Conservation (phyloP, 2,113 vertebrate species). For the Anhinga rufa region DNA sequence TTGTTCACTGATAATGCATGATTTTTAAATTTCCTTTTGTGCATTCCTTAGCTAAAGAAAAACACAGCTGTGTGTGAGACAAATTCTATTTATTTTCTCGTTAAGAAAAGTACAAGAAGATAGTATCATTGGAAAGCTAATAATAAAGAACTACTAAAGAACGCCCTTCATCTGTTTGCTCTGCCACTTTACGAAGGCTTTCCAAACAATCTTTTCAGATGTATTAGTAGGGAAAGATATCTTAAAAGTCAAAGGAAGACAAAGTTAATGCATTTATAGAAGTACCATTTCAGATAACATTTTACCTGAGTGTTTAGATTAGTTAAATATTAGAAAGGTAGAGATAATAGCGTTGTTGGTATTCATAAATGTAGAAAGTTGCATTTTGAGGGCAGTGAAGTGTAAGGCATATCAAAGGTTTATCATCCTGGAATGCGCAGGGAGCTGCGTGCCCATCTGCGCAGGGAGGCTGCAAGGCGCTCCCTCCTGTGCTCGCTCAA, state of each 20-base stretch:
- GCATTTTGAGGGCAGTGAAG: conserved; percentile 71
- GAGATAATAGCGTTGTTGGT: conserved; percentile 79
- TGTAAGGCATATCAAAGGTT: conserved; percentile 72
- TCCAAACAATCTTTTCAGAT: conserved; percentile 80
- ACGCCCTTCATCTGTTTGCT: conserved; percentile 77
- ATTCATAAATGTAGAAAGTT: conserved; percentile 72
- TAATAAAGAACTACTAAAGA: conserved; percentile 75
- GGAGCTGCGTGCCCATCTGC: conserved; percentile 21
- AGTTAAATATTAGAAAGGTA: conserved; percentile 92
- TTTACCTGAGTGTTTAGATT: conserved; percentile 79
- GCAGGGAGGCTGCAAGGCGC: not conserved
- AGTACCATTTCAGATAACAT: conserved; percentile 85
- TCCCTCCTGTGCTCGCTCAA: not conserved
- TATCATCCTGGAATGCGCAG: conserved; percentile 54
- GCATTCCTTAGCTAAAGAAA: conserved; percentile 74
- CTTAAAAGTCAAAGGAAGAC: conserved; percentile 81
- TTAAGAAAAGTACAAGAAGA: conserved; percentile 81
- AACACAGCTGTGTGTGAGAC: conserved; percentile 77
- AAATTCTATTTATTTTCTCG: conserved; percentile 80
- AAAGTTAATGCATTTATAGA: conserved; percentile 81
- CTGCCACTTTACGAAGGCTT: conserved; percentile 77
- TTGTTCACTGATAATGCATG: conserved; percentile 73
- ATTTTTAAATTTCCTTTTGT: conserved; percentile 76
- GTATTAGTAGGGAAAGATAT: conserved; percentile 77
- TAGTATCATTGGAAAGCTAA: conserved; percentile 73